phyloP scores from a whole-genome alignment of 2,113 vertebrate species.

The Thomomys bottae region DNA sequence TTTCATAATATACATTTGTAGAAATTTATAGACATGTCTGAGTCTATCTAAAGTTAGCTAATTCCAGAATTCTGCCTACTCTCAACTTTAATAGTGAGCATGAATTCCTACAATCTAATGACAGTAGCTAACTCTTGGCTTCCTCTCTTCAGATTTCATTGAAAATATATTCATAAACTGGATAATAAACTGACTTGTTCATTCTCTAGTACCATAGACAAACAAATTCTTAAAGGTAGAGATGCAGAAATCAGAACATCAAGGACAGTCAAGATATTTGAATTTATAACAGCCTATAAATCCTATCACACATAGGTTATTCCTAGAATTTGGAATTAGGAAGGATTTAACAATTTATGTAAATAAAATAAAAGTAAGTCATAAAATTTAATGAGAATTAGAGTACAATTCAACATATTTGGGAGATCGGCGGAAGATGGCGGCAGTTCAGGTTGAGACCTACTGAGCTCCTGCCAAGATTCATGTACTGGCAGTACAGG shows the following conservation, averaged over 20 bases:
- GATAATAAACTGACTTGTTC: neutral
- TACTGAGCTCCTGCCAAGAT: too few species aligned
- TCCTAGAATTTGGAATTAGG: neutral
- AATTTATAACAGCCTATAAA: neutral
- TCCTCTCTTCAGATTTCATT: neutral
- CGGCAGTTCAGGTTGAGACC: too few species aligned
- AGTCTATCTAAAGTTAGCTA: neutral
- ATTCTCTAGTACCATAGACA: neutral
- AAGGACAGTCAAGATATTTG: neutral
- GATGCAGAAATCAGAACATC: neutral
- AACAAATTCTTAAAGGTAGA: neutral
- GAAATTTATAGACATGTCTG: neutral
- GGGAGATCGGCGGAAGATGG: too few species aligned
- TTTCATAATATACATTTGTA: neutral
- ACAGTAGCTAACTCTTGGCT: neutral
- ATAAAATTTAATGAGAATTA: neutral
- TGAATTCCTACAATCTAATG: neutral
- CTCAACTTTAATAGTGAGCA: neutral
- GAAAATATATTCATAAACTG: neutral
- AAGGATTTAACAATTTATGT: neutral
- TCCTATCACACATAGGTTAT: neutral
- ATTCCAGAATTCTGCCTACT: fast-evolving
- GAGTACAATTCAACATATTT: neutral
- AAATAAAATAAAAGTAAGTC: neutral
- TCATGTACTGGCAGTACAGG: too few species aligned